Evolutionary conservation across 2,797 vertebrate species (phyloP), one percentile per base, ranked within the genome.

Genomic region (Poecile montanus): DNA sequence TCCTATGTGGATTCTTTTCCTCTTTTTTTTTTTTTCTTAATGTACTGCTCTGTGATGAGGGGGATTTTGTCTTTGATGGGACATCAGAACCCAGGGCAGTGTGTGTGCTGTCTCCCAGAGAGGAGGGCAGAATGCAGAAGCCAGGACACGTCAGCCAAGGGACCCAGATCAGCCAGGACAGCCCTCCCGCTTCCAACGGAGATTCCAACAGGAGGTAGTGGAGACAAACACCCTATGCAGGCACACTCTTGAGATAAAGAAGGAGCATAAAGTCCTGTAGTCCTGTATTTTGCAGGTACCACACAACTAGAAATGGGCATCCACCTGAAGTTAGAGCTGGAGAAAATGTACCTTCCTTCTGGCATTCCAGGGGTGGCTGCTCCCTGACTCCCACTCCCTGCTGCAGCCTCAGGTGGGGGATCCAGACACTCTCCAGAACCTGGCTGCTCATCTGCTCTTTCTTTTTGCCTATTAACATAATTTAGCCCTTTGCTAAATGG

Each of bases 401-500:
- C 60, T 62, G 71, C 80, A 72, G 73, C 42, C 66, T 44, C 70
- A 16, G 45, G 16, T 14, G 5, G 62, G 65, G 34, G 4, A 50
- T 50, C 27, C 0, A 0, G 76, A 62, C 68, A 3, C 56, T 14
- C 26, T 76, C 22, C 60, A 36, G 38, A 42, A 23, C 42, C 53
- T n/a, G 51, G 48, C 30, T 1, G 5, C 45, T 88, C 73, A 44
- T 7, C 74, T 79, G 71, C 65, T 85, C 71, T 42, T 92, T 42
- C 68, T 51, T 88, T 75, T 65, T 60, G 40, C 47, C 81, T 71
- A 45, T 67, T 56, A 25, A 34, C 4, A 2, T 23, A 80, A n/a
- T 83, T 94, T 81, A 92, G 87, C 96, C 88, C 92, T 95, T 96
- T 88, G 56, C 34, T 40, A 83, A 81, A 56, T 1, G 7, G 68